Evolutionary conservation across 92 coral and sea anemone genomes (phyloP).

Genomic region (Heteractis magnifica): DNA sequence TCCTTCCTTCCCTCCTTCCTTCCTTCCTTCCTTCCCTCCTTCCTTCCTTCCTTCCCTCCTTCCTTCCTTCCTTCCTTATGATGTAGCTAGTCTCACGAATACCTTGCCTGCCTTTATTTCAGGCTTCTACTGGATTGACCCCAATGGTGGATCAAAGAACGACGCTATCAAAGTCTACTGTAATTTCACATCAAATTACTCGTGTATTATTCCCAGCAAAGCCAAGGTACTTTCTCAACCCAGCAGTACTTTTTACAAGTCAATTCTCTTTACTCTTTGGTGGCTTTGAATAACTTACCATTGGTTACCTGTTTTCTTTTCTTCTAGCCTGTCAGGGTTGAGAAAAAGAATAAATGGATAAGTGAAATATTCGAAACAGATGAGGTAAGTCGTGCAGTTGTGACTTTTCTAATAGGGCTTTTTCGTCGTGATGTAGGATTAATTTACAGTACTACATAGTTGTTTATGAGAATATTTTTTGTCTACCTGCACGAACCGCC

Average conservation of each 20-base stretch:
- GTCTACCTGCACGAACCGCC: no score
- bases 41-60: neutral
- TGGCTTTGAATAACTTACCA: neutral
- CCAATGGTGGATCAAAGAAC: constrained; percentile 79
- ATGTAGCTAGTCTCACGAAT: neutral
- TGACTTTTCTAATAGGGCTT: neutral
- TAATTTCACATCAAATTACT: constrained; percentile 63
- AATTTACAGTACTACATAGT: no score
- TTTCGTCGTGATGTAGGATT: no score
- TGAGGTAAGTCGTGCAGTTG: constrained; percentile 11
- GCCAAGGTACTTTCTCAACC: constrained; percentile 19
- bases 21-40: neutral
- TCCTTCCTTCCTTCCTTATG: neutral
- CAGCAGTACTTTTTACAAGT: neutral
- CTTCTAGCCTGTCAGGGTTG: constrained; percentile 16
- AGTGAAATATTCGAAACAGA: constrained; percentile 31
- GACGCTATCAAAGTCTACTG: constrained; percentile 87
- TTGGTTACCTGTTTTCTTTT: neutral
- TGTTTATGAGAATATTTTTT: no score
- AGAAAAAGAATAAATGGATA: constrained; percentile 17
- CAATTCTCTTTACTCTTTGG: neutral
- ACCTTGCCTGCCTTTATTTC: neutral
- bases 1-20: neutral
- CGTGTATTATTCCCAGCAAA: constrained; percentile 72
- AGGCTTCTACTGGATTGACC: constrained; percentile 97